Conservation (phyloP, 2,113 vertebrate genomes). For the Bubo bubo region DNA sequence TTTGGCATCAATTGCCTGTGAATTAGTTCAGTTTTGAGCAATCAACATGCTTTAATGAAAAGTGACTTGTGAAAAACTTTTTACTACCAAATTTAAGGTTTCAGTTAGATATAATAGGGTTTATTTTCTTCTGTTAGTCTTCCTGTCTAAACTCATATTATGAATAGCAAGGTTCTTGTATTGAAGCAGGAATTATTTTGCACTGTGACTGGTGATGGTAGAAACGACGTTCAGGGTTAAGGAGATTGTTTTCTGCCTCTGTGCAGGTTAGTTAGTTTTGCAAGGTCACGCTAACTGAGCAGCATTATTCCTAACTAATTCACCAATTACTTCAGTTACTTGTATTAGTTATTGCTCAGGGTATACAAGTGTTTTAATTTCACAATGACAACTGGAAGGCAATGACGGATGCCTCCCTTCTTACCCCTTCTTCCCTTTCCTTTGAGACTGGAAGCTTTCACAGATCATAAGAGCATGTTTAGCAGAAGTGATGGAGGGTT, state of each 20-base stretch:
- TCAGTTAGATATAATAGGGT: neutral
- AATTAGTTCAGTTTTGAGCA: neutral
- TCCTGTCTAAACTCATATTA: neutral
- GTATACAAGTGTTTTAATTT: neutral
- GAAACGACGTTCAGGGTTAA: neutral
- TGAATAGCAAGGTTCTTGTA: neutral
- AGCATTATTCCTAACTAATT: neutral
- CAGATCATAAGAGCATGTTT: neutral
- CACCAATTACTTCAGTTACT: neutral
- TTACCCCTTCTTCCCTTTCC: neutral
- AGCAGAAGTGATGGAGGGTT: neutral
- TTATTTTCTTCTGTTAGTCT: neutral
- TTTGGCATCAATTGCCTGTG: neutral
- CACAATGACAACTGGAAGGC: neutral
- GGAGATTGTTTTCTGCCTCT: neutral
- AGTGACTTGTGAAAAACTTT: neutral
- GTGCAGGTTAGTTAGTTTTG: neutral
- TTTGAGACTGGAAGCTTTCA: neutral
- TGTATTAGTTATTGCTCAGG: neutral
- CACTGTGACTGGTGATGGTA: neutral
- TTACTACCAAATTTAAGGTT: neutral
- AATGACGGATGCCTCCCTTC: neutral
- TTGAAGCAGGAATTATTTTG: neutral
- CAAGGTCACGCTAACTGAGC: neutral
- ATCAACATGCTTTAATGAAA: neutral